Base-by-base conservation (phyloP, 2,888 invertebrate species). In the Myopa tessellatipennis region DNA sequence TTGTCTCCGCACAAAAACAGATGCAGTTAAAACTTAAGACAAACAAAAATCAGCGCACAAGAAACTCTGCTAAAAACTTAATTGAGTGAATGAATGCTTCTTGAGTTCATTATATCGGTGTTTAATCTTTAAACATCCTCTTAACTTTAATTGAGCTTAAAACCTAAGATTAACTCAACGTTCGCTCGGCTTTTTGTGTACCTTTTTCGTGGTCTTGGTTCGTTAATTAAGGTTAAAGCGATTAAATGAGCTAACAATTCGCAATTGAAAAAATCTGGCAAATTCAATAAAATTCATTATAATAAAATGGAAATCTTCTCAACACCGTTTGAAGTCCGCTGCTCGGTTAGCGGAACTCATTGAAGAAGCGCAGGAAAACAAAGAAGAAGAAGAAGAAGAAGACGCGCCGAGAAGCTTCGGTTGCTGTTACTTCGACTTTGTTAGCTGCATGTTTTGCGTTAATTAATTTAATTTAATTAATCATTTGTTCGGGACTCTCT, bases 381-480 rank as follows among this genome's bases (percentile, higher is more conserved):
- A 45, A 45, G 45, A 45, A 6, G 45, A 45, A 6, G 45, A 40
- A 4, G 40, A 45, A 45, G 45, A 45, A 45, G 45, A 45, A 45
- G 45, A 45, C 6, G 45, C 45, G 45, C 7, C 45, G 10, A n/a
- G 55, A 14, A 4, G 55, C 55, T 55, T 14, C 55, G 5, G 14
- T 55, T 16, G 55, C 55, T 16, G 55, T n/a, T 12, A 6, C 55
- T 55, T n/a, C 55, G 55, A 55, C 55, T n/a, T 55, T 55, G 6
- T n/a, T n/a, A 12, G 55, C 55, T n/a, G 55, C 55, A 55, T 55
- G 55, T 55, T 55, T 50, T 55, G 16, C 55, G 55, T 55, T n/a
- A 4, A 55, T 55, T 55, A 55, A 55, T 55, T 65, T 65, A 36
- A 65, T 65, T 65, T 65, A 36, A 65, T 65, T 65, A 65, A 65